phyloP scores from a whole-genome alignment of 1,140 invertebrate genomes.

The Calephelis nemesis region DNA sequence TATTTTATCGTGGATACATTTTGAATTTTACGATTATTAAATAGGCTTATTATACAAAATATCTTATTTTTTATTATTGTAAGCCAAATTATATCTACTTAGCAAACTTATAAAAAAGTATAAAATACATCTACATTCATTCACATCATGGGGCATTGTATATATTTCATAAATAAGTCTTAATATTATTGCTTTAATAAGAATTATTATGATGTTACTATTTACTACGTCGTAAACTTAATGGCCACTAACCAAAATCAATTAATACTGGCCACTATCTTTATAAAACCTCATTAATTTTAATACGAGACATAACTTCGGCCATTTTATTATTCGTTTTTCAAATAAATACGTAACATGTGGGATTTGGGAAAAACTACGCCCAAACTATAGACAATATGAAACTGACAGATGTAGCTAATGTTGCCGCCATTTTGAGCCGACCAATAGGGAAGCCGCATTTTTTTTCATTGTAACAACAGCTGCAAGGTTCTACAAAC shows the following conservation, averaged over 20 bases:
- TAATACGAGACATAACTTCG: slow-evolving; percentile 18
- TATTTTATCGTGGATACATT: too few relatives aligned
- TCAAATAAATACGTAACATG: slow-evolving; percentile 43
- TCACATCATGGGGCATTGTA: too few relatives aligned
- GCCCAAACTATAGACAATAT: slow-evolving; percentile 56
- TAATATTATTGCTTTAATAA: background rate
- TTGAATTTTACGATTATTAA: too few relatives aligned
- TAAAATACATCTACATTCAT: too few relatives aligned
- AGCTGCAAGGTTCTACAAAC: slow-evolving; percentile 58
- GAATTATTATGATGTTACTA: background rate
- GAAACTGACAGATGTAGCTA: slow-evolving; percentile 64
- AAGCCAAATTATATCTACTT: too few relatives aligned
- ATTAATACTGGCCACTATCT: slow-evolving; percentile 10
- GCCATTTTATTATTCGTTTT: slow-evolving; percentile 33
- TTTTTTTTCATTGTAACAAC: slow-evolving; percentile 60
- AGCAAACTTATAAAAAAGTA: too few relatives aligned
- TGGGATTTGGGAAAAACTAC: slow-evolving; percentile 27
- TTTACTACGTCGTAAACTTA: slow-evolving; percentile 1
- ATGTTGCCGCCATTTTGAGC: slow-evolving; percentile 54
- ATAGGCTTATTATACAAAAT: too few relatives aligned
- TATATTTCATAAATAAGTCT: background rate
- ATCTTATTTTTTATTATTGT: too few relatives aligned
- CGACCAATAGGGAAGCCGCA: slow-evolving; percentile 52
- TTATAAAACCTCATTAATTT: slow-evolving; percentile 7
- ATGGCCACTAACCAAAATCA: slow-evolving; percentile 12